Conservation (phyloP, 2,113 vertebrate genomes). For the Lophius piscatorius region DNA sequence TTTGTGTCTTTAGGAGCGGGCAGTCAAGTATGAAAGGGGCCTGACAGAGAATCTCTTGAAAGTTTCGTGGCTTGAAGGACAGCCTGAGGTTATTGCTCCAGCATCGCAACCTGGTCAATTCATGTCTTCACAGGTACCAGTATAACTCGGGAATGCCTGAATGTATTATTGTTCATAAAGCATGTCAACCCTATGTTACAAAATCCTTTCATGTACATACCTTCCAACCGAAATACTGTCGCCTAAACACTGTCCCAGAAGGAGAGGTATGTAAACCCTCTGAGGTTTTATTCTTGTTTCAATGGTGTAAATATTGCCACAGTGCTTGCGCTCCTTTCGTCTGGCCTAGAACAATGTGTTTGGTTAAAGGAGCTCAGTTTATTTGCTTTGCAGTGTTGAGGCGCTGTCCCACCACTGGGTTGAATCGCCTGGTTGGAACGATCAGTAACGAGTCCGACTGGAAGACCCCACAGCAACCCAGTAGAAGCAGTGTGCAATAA, state of each 20-base stretch:
- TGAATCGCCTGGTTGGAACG: slow-evolving; percentile 46
- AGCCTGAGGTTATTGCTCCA: slow-evolving; percentile 69
- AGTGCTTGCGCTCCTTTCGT: slow-evolving; percentile 42
- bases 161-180: slow-evolving; percentile 25
- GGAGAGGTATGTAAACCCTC: slow-evolving; percentile 67
- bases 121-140: slow-evolving; percentile 81
- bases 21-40: slow-evolving; percentile 90
- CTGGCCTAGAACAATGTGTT: slow-evolving; percentile 69
- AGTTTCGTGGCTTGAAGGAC: slow-evolving; percentile 92
- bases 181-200: slow-evolving; percentile 36
- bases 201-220: slow-evolving; percentile 33
- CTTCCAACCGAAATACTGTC: slow-evolving; percentile 64
- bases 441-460: slow-evolving; percentile 68
- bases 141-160: slow-evolving; percentile 17
- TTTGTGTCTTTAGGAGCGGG: slow-evolving; percentile 84
- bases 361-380: slow-evolving; percentile 71
- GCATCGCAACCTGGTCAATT: slow-evolving; percentile 53
- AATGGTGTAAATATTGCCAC: slow-evolving; percentile 55
- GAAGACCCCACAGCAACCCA: slow-evolving; percentile 51
- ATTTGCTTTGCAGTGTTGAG: slow-evolving; percentile 77
- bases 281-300: slow-evolving; percentile 67
- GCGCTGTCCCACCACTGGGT: slow-evolving; percentile 45
- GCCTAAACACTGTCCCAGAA: slow-evolving; percentile 49
- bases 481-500: slow-evolving; percentile 49
- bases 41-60: slow-evolving; percentile 89